Conservation (phyloP, 2,113 vertebrate genomes). For the Phoenicopterus ruber region DNA sequence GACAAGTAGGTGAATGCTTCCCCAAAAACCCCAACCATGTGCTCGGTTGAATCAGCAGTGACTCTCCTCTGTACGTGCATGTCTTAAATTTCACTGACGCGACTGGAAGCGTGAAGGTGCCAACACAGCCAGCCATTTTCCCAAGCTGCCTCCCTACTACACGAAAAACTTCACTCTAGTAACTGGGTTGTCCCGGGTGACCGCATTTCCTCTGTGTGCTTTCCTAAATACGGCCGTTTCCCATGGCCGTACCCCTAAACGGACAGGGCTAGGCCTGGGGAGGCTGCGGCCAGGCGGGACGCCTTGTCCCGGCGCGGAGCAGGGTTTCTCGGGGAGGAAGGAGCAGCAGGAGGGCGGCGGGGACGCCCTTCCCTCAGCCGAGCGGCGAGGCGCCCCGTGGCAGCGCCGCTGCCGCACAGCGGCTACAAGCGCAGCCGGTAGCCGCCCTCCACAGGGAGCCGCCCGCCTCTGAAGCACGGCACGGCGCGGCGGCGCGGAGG, state of each 20-base stretch:
- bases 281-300: not conserved
- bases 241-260: rapidly evolving
- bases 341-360: no score
- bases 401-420: no score
- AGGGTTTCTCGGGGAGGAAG: rapidly evolving
- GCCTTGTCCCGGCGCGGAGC: no score
- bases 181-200: rapidly evolving
- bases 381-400: no score
- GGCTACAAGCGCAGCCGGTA: no score
- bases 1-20: no score
- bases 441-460: rapidly evolving
- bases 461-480: not conserved
- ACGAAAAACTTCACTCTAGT: rapidly evolving
- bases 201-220: rapidly evolving
- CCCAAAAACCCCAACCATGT: rapidly evolving
- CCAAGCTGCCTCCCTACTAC: rapidly evolving
- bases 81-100: rapidly evolving
- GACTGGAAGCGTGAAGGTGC: rapidly evolving
- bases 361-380: not conserved
- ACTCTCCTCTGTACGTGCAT: rapidly evolving
- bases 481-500: rapidly evolving
- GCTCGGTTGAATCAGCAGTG: rapidly evolving
- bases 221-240: rapidly evolving
- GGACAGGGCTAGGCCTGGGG: not conserved
- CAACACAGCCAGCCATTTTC: rapidly evolving